Conservation (phyloP, 2,113 vertebrate genomes). For the Semnornis frantzii region DNA sequence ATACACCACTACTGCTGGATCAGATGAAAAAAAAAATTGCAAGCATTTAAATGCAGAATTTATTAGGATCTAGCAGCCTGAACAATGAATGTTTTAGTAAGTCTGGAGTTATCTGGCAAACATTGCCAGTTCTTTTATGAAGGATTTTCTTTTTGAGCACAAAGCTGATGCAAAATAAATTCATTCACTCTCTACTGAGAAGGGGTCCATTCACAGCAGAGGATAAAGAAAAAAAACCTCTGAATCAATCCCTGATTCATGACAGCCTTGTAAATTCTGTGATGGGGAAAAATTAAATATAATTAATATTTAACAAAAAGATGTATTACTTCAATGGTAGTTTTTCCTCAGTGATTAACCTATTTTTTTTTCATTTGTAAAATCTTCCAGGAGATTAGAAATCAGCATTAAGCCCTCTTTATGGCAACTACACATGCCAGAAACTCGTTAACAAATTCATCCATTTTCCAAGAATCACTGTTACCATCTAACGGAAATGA, state of each 20-base stretch:
- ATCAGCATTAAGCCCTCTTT: conserved; percentile 1
- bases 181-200: conserved; percentile 18
- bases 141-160: conserved; percentile 28
- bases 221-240: conserved; percentile 19
- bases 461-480: neutral
- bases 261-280: conserved; percentile 8
- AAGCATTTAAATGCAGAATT: neutral
- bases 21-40: neutral
- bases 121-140: neutral
- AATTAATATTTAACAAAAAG: conserved; percentile 56
- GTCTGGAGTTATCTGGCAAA: conserved; percentile 20
- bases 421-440: neutral
- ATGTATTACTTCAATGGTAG: neutral
- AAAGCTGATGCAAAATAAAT: conserved; percentile 31
- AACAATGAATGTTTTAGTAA: neutral
- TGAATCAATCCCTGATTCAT: conserved; percentile 24
- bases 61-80: neutral
- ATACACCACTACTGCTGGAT: neutral
- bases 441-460: neutral
- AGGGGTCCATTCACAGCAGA: conserved; percentile 16
- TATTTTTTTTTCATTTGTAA: conserved; percentile 7
- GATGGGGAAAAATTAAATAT: conserved; percentile 25
- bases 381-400: conserved; percentile 36
- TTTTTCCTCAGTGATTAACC: conserved; percentile 40
- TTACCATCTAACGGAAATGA: neutral